Conservation (phyloP, 2,797 vertebrate genomes). For the Danio aesculapii region DNA sequence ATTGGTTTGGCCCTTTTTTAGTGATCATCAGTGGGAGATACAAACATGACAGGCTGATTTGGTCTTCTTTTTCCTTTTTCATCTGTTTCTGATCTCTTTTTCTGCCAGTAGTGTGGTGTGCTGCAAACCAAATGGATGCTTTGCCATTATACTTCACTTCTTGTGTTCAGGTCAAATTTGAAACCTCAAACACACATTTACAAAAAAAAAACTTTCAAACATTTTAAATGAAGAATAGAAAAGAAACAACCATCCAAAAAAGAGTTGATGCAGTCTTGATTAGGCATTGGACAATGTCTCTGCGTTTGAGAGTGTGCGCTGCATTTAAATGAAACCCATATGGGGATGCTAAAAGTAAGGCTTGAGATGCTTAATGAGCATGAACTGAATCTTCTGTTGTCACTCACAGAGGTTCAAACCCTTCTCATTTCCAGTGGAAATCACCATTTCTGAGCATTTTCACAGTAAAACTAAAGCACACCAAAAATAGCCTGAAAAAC, state of each 20-base stretch:
- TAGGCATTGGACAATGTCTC: slow-evolving; percentile 83
- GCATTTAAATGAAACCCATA: slow-evolving; percentile 83
- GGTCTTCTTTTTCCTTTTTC: slow-evolving; percentile 62
- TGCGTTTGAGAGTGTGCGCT: slow-evolving; percentile 72
- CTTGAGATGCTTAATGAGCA: slow-evolving; percentile 75
- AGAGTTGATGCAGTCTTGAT: slow-evolving; percentile 71
- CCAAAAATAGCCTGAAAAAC: too few species aligned
- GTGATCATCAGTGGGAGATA: slow-evolving; percentile 61
- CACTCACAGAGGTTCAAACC: slow-evolving; percentile 77
- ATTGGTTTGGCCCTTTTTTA: slow-evolving; percentile 63
- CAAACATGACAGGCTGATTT: slow-evolving; percentile 57
- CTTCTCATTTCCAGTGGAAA: slow-evolving; percentile 78
- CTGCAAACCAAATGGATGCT: slow-evolving; percentile 47
- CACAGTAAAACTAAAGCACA: too few species aligned
- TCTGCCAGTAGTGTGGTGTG: slow-evolving; percentile 31
- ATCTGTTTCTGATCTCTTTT: slow-evolving; percentile 73
- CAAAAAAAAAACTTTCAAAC: slow-evolving; percentile 64
- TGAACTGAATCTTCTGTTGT: slow-evolving; percentile 75
- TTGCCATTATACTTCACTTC: slow-evolving; percentile 71
- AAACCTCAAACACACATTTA: background rate
- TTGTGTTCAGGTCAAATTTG: slow-evolving; percentile 65
- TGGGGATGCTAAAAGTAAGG: slow-evolving; percentile 75
- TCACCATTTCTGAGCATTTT: too few species aligned
- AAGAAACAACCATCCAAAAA: slow-evolving; percentile 77
- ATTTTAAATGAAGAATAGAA: slow-evolving; percentile 63